These are phyloP conservation scores for Macrosiphum euphorbiae DNA, from an alignment of 2,888 invertebrate genomes.

Conservation along the genomic window DNA sequence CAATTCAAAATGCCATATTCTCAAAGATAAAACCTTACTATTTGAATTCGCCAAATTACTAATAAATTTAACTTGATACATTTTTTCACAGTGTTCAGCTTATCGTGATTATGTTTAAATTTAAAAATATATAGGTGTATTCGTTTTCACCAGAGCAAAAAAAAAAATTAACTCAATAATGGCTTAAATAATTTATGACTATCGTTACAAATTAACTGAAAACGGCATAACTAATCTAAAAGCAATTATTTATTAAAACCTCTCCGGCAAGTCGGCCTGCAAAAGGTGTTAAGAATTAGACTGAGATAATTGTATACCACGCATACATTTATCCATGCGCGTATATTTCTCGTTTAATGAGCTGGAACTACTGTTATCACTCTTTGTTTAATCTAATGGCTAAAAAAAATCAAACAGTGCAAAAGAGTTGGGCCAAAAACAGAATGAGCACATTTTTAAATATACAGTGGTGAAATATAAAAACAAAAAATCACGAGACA, in stretches of 20 bases:
- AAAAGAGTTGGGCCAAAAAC: not conserved
- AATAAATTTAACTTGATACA: not conserved
- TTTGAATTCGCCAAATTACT: not conserved
- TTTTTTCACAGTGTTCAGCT: not conserved
- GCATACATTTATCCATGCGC: not conserved
- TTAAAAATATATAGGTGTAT: not conserved
- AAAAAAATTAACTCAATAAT: not conserved
- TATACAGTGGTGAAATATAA: not conserved
- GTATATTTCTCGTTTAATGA: not conserved
- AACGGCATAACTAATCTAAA: not conserved
- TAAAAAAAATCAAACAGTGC: not conserved
- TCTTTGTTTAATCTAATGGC: not conserved
- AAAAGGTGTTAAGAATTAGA: not conserved
- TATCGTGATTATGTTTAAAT: not conserved
- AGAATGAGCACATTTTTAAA: not conserved
- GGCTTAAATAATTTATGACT: not conserved
- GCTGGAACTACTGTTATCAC: not conserved
- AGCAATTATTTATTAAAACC: not conserved
- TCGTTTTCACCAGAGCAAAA: not conserved
- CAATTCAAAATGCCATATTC: not conserved
- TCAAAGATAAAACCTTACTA: not conserved
- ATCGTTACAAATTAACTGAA: not conserved
- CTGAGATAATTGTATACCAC: not conserved
- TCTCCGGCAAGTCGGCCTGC: not conserved
- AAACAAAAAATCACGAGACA: not conserved